Base-by-base conservation (phyloP, 2,113 vertebrate genomes). In the Menidia beryllina region DNA sequence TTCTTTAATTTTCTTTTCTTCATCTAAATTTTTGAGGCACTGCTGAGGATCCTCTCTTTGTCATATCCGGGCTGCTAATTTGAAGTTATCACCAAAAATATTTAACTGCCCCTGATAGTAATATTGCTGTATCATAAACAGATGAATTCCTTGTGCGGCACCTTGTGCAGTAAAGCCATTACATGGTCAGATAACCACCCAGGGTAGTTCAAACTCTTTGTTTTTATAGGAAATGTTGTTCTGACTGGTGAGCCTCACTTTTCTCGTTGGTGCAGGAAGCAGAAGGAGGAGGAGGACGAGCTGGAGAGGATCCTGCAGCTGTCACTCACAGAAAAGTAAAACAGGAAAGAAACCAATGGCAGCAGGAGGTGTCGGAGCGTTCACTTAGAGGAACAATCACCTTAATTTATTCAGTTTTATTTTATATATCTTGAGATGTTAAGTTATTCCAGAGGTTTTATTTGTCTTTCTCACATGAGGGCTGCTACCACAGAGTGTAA, bases 281-380 rank as follows among this genome's bases (percentile, higher is more conserved):
- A 58, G 19, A 90, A 90, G 64, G 93, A 93, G 72, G 94, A 94
- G 53, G 96, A 97, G 0, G 96, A 97, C 30, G 97, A 98, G 89
- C 84, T 98, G 0, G 94, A 96, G 91, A 93, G 96, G 72, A 96
- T 95, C 88, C 91, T 98, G 76, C 95, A 91, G 82, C 95, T 97
- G 69, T 98, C 96, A 3, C 96, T 98, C 89, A 97, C 95, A 0
- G 96, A 98, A 73, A 97, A 96, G 93, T 98, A 95, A 90, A 72
- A 79, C 82, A 67, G n/a, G n/a, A n/a, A n/a, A n/a, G n/a, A 91
- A 52, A 53, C 34, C n/a, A 10, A 67, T 1, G 17, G 17, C 67
- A 67, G 51, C 7, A 53, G 56, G 27, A n/a, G 58, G 59, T 17
- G 26, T 66, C 75, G 66, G 9, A 27, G 26, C 77, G 66, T 82